Evolutionary conservation across 2,797 vertebrate species (phyloP).

Genomic region (Syngnathus acus): DNA sequence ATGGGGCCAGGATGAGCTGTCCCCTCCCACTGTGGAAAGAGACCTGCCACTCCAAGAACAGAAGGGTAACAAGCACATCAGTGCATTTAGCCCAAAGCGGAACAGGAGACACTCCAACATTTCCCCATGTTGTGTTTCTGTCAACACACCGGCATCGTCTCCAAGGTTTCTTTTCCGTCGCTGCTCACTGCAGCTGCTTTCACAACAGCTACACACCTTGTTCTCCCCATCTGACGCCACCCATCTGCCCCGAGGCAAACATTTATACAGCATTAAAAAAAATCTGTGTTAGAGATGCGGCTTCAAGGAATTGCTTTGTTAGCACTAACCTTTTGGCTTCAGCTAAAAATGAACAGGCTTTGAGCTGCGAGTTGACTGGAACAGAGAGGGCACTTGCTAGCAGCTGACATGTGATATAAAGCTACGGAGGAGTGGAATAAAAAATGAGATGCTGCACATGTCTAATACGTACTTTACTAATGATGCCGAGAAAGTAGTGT

Average conservation of each 20-base stretch:
- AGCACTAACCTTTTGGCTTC: conserved; percentile 45
- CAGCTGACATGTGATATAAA: conserved; percentile 59
- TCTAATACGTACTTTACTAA: neutral
- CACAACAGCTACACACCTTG: conserved; percentile 60
- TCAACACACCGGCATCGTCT: conserved; percentile 35
- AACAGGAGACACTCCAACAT: neutral
- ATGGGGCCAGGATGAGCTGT: conserved; percentile 39
- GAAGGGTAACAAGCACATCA: neutral
- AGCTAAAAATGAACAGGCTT: conserved; percentile 52
- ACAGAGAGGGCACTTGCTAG: conserved; percentile 27
- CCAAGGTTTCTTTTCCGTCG: conserved; percentile 33
- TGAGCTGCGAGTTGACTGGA: conserved; percentile 39
- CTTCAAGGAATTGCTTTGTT: neutral
- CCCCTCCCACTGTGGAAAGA: conserved; percentile 27
- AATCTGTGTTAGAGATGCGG: neutral
- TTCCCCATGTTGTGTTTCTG: neutral
- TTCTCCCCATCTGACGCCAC: conserved; percentile 61
- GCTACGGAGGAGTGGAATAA: conserved; percentile 16
- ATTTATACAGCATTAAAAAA: neutral
- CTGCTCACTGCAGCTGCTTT: conserved; percentile 36
- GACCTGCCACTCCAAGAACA: neutral
- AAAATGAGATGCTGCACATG: neutral
- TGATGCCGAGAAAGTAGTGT: neutral
- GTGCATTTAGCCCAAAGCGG: neutral
- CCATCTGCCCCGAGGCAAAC: conserved; percentile 50